phyloP scores from a whole-genome alignment of 2,888 invertebrate species.

The Adelphocoris suturalis region DNA sequence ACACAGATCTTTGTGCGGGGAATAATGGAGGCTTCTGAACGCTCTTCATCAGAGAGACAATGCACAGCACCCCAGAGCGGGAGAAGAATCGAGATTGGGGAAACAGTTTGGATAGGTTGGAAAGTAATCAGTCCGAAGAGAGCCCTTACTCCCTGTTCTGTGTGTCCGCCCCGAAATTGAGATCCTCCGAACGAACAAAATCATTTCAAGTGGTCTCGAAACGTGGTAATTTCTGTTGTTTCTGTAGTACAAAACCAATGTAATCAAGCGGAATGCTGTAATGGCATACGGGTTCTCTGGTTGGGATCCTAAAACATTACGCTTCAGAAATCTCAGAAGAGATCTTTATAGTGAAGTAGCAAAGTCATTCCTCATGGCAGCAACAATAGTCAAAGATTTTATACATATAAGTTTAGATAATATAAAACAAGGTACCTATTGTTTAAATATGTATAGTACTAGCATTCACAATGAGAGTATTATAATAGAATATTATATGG shows the following conservation, averaged over 20 bases:
- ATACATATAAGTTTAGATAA: too few species aligned
- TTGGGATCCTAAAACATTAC: too few species aligned
- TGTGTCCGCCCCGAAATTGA: not conserved
- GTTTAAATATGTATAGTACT: too few species aligned
- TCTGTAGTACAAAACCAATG: not conserved
- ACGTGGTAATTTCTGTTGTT: not conserved
- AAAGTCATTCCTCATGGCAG: too few species aligned
- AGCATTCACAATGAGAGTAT: too few species aligned
- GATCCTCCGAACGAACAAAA: not conserved
- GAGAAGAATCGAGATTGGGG: conserved; percentile 7
- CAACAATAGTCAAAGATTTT: too few species aligned
- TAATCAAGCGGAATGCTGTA: not conserved
- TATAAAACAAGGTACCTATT: too few species aligned
- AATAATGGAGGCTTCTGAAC: conserved; percentile 12
- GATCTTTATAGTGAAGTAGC: too few species aligned
- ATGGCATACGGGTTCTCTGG: too few species aligned
- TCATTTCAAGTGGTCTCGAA: conserved; percentile 4
- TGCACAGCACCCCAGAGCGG: not conserved
- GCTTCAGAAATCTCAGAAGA: too few species aligned
- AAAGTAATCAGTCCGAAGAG: conserved; percentile 18
- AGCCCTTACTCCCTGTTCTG: not conserved
- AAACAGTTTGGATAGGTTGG: conserved; percentile 20
- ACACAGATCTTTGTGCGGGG: not conserved
- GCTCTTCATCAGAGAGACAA: conserved; percentile 13
- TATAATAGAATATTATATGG: too few species aligned